Percentiles rank a stretch among this genome's conserved stretches.
Evolutionary conservation across 2,888 invertebrate genomes (phyloP).

Genomic region (Eupithecia dodoneata): DNA sequence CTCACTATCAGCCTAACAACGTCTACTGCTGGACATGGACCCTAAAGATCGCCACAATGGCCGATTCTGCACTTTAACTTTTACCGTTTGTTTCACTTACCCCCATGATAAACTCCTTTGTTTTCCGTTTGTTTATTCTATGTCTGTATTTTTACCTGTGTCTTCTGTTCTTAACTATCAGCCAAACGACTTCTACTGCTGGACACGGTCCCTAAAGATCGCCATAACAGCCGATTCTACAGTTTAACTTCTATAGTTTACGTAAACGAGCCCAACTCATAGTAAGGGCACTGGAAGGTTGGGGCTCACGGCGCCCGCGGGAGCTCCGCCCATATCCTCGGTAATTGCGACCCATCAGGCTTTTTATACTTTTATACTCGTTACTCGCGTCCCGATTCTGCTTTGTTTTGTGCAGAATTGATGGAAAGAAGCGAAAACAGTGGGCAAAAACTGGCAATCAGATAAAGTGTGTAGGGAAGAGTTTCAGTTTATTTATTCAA

Average conservation of each 20-base stretch:
- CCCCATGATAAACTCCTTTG: too few species aligned
- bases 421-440: background rate
- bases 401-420: slow-evolving; percentile 7
- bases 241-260: background rate
- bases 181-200: too few species aligned
- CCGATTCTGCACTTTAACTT: too few species aligned
- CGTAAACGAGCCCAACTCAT: background rate
- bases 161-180: too few species aligned
- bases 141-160: too few species aligned
- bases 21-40: too few species aligned
- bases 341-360: slow-evolving; percentile 32
- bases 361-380: slow-evolving; percentile 30
- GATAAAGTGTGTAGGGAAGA: background rate
- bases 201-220: too few species aligned
- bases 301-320: slow-evolving; percentile 25
- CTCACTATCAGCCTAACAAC: too few species aligned
- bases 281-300: background rate
- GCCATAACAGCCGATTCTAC: background rate
- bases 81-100: too few species aligned
- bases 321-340: slow-evolving; percentile 17
- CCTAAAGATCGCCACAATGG: too few species aligned
- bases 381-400: slow-evolving; percentile 10
- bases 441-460: background rate
- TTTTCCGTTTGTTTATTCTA: too few species aligned
- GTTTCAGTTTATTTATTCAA: too few species aligned